phyloP scores from a whole-genome alignment of 92 coral and sea anemone species.

The Chrysogorgia sp. region DNA sequence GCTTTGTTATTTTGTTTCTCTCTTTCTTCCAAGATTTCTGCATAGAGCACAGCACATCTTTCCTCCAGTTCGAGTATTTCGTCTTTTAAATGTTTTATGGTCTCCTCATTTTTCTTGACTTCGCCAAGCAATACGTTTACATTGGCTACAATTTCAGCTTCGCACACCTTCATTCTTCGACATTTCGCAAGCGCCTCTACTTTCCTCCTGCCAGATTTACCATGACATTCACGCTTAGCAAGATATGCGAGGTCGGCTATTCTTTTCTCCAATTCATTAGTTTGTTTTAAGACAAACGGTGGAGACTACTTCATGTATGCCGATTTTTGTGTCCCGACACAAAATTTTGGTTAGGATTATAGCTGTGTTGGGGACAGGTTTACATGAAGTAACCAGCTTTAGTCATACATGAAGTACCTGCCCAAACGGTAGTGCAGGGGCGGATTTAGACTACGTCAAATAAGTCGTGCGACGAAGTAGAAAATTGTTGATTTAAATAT shows the following conservation, averaged over 20 bases:
- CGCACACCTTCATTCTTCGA: conserved; percentile 29
- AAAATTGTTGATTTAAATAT: too few relatives aligned
- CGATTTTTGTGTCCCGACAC: too few relatives aligned
- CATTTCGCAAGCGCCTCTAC: conserved; percentile 1
- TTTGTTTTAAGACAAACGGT: conserved; percentile 11
- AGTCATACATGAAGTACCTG: too few relatives aligned
- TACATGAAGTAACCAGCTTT: too few relatives aligned
- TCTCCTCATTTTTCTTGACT: conserved; percentile 16
- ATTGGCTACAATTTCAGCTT: conserved; percentile 34
- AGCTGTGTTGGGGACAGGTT: too few relatives aligned
- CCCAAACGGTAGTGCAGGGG: too few relatives aligned
- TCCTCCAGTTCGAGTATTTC: conserved; percentile 38
- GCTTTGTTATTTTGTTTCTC: conserved; percentile 23
- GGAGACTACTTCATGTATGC: too few relatives aligned
- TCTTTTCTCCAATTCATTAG: conserved; percentile 17
- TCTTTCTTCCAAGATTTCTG: conserved; percentile 25
- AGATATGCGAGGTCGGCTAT: conserved; percentile 9
- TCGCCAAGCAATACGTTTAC: conserved; percentile 2
- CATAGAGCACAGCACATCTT: conserved; percentile 36
- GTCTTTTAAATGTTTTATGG: conserved; percentile 13
- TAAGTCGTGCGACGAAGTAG: too few relatives aligned
- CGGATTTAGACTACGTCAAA: too few relatives aligned
- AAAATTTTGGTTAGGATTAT: too few relatives aligned
- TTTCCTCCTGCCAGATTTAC: conserved; percentile 27
- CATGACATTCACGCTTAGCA: conserved; percentile 28